Percentiles rank a stretch among this genome's conserved stretches.
These are phyloP conservation scores for Crotalus viridis DNA, from an alignment of 2,113 vertebrate genomes.

Conservation along the genomic window DNA sequence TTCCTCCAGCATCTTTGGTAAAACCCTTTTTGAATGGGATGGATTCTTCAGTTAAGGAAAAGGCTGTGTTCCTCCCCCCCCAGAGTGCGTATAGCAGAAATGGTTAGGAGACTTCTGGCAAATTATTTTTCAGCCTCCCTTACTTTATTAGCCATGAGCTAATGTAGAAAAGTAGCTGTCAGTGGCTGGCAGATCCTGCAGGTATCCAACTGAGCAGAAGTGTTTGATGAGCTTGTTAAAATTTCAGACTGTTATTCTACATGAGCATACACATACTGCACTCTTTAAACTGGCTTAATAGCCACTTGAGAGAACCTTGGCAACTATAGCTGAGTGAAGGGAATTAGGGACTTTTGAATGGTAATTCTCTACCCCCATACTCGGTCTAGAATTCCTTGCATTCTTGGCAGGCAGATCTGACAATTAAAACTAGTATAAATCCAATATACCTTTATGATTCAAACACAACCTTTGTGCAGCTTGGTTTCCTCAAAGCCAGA, in stretches of 20 bases:
- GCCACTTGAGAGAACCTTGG: not conserved
- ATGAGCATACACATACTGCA: not conserved
- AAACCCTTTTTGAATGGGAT: constrained; percentile 33
- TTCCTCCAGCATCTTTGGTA: not conserved
- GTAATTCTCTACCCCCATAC: not conserved
- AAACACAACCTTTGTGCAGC: not conserved
- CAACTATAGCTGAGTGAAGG: not conserved
- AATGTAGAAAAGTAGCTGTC: constrained; percentile 5
- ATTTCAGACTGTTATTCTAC: not conserved
- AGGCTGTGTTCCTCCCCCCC: not conserved
- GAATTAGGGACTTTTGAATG: not conserved
- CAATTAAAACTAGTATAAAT: not conserved
- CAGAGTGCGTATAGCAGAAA: constrained; percentile 19
- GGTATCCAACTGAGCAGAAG: constrained; percentile 1
- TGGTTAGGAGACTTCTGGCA: constrained; percentile 9
- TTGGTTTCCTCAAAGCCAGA: not conserved
- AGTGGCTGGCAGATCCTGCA: constrained; percentile 10
- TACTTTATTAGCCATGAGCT: constrained; percentile 8
- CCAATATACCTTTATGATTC: not conserved
- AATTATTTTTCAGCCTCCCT: constrained; percentile 2
- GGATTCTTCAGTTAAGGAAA: constrained; percentile 41
- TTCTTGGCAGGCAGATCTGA: not conserved
- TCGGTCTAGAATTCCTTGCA: not conserved
- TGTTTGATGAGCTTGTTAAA: constrained; percentile 16
- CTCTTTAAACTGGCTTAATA: not conserved